Base-by-base conservation (phyloP, 2,888 invertebrate species). In the Rhamphomyia laevipes region DNA sequence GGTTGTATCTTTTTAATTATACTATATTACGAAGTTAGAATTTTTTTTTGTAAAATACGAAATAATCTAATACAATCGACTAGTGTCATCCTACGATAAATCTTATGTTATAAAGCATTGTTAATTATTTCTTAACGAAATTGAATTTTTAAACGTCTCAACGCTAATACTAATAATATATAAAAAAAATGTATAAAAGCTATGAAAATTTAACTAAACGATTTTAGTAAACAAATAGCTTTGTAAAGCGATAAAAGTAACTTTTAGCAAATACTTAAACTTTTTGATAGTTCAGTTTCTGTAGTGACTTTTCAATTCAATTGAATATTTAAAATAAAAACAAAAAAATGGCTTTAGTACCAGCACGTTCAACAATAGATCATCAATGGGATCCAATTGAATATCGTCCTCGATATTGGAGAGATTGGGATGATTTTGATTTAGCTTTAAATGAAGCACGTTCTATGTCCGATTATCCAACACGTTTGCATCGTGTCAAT, bases 391-490 rank as follows among this genome's bases (percentile, higher is more conserved):
- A 42, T 17, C 42, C 42, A 7, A n/a, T 42, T 42, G 42, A 42
- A 42, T 42, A 42, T 42, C 23, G n/a, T 23, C 42, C 42, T 13
- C n/a, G 42, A 5, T 42, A 42, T 27, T 42, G 42, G 42, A 23
- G 42, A 23, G 42, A 42, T 42, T 42, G 42, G 42, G 42, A 42
- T 42, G 42, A 42, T 13, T 42, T 42, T 42, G 42, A 42, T 42
- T 42, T n/a, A n/a, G 42, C 42, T 3, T 27, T 42, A 42, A 42
- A 42, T 15, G 42, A 42, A 15, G 42, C 42, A 3, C 21, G 42
- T 10, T 15, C 42, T 4, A 6, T 42, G 15, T 13, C 13, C 6
- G 42, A 42, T 23, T 42, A 42, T 42, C 40, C 40, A 21, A n/a
- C 35, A n/a, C 13, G 35, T n/a, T 27, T 27, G 9, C 23, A 42